A percentile compares a stretch with the other conserved stretches of the same genome.
Evolutionary conservation across 2,888 invertebrate species (phyloP).

Genomic region (Caenorhabditis uteleia): DNA sequence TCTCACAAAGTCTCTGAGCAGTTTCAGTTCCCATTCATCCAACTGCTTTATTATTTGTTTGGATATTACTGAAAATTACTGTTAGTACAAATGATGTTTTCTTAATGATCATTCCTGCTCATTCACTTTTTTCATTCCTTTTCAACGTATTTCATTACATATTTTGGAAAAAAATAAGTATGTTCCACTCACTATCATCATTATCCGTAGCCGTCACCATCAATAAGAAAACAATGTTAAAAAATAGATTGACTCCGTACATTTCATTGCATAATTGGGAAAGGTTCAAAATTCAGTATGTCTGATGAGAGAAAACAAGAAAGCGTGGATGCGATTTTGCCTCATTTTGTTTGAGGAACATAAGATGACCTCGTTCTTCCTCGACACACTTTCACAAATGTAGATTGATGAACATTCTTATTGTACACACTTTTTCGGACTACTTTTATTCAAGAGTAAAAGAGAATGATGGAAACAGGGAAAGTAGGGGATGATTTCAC

Average conservation of each 20-base stretch:
- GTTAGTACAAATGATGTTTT: background rate
- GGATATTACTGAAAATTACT: slow-evolving; percentile 16
- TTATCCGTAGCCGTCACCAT: background rate
- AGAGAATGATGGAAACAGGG: no score
- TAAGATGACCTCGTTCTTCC: background rate
- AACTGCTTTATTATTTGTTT: slow-evolving; percentile 26
- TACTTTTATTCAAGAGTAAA: no score
- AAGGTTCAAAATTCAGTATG: slow-evolving; percentile 7
- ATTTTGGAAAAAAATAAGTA: no score
- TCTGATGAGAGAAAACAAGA: no score
- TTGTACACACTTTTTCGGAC: no score
- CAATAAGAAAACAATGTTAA: background rate
- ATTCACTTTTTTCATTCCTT: no score
- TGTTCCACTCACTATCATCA: slow-evolving; percentile 29
- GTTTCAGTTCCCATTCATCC: slow-evolving; percentile 52
- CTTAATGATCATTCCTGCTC: background rate
- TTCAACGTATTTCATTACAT: no score
- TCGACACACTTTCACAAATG: no score
- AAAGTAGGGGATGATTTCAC: no score
- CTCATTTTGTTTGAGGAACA: background rate
- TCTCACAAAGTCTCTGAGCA: slow-evolving; percentile 53
- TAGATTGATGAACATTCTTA: no score
- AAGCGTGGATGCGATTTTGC: no score
- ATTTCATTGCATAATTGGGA: slow-evolving; percentile 31
- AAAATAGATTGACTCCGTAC: slow-evolving; percentile 4